Conservation (phyloP, 2,888 invertebrate genomes). For the Dicranocentrus wangi region DNA sequence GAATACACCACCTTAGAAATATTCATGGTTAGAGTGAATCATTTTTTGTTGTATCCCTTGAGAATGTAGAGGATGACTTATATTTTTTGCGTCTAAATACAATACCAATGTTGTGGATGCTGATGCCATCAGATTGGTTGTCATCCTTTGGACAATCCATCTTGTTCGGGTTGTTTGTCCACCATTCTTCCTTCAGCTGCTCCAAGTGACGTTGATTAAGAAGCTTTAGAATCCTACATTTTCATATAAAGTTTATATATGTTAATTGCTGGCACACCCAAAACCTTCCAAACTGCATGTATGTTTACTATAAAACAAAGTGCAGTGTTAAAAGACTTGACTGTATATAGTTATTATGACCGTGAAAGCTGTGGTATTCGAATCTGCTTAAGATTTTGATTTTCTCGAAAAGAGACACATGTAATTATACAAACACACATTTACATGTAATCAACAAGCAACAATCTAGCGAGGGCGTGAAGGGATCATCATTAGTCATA, state of each 20-base stretch:
- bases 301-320: no score
- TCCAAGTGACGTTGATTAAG: conserved; percentile 95
- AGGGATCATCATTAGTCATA: conserved; percentile 51
- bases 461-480: no score
- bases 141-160: conserved; percentile 89
- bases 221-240: conserved; percentile 89
- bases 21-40: not conserved
- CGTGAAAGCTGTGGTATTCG: no score
- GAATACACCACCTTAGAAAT: conserved; percentile 80
- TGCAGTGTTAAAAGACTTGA: no score
- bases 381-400: no score
- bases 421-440: no score
- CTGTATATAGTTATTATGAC: no score
- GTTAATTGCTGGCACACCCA: no score
- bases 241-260: not conserved
- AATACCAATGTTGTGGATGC: conserved; percentile 93
- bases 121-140: conserved; percentile 92
- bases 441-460: no score
- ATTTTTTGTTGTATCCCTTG: not conserved
- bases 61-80: no score
- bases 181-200: conserved; percentile 96
- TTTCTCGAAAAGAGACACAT: no score
- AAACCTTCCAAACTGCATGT: not conserved
- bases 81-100: not conserved
- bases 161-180: conserved; percentile 89